These are phyloP conservation scores for Eriosoma lanigerum DNA, from an alignment of 1,140 invertebrate genomes.

Conservation along the genomic window DNA sequence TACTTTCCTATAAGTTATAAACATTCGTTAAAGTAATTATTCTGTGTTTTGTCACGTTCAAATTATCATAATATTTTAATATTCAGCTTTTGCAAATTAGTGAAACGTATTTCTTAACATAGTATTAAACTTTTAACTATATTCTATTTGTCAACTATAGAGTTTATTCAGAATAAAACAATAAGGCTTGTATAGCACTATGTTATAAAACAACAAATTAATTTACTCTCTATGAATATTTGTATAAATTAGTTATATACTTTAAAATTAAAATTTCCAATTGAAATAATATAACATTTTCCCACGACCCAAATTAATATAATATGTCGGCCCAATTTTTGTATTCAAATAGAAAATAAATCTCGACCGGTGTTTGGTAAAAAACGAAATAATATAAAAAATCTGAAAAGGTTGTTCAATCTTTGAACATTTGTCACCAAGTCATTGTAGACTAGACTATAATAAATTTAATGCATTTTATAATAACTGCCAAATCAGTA, in stretches of 20 bases:
- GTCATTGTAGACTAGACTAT: not conserved
- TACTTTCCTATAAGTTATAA: not conserved
- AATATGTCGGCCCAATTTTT: not conserved
- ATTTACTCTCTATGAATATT: too few species aligned
- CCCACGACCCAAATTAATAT: constrained; percentile 39
- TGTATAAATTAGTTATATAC: too few species aligned
- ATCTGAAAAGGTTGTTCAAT: too few species aligned
- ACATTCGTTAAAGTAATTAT: not conserved
- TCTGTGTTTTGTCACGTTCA: not conserved
- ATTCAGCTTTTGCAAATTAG: not conserved
- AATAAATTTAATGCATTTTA: not conserved
- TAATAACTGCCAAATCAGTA: not conserved
- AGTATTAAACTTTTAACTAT: not conserved
- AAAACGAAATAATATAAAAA: not conserved
- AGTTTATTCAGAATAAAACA: not conserved
- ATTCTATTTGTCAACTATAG: not conserved
- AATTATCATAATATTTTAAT: constrained; percentile 3
- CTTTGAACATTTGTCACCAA: constrained; percentile 3
- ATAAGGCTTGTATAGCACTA: too few species aligned
- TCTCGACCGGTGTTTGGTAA: not conserved
- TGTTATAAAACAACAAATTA: too few species aligned
- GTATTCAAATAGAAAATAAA: not conserved
- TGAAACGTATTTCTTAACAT: not conserved
- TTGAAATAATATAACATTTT: not conserved
- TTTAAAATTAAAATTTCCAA: too few species aligned